phyloP scores from a whole-genome alignment of 2,888 invertebrate species.

The Drosophila anomalata region DNA sequence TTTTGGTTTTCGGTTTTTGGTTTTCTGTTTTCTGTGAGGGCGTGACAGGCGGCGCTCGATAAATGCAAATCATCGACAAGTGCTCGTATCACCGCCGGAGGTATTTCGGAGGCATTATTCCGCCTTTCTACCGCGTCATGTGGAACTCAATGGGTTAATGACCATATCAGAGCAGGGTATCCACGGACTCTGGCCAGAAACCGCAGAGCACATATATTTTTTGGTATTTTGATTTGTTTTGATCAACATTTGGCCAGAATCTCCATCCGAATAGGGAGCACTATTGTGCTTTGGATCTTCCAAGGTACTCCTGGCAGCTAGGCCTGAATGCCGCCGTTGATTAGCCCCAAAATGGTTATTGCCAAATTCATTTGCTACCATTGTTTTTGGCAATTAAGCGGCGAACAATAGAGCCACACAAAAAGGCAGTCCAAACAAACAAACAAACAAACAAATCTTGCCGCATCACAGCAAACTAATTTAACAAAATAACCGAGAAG shows the following conservation, averaged over 20 bases:
- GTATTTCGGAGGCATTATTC: constrained; percentile 1
- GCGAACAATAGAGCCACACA: constrained; percentile 30
- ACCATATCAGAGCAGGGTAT: not conserved
- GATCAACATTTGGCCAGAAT: not conserved
- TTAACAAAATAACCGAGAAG: constrained; percentile 29
- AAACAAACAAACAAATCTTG: constrained; percentile 48
- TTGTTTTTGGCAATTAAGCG: constrained; percentile 56
- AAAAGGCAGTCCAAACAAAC: constrained; percentile 36
- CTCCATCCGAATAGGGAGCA: too few species aligned
- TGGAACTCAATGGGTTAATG: not conserved
- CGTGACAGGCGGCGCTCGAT: constrained; percentile 31
- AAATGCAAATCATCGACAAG: constrained; percentile 47
- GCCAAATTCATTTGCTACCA: constrained; percentile 42
- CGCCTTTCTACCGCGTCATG: not conserved
- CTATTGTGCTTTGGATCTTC: too few species aligned
- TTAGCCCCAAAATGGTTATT: constrained; percentile 46
- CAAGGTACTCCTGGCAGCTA: too few species aligned
- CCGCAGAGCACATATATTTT: not conserved
- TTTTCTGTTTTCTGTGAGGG: constrained; percentile 16
- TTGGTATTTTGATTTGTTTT: not conserved
- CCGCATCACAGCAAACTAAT: constrained; percentile 55
- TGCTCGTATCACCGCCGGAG: constrained; percentile 18
- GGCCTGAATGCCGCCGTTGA: constrained; percentile 44
- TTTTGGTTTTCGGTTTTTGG: too few species aligned
- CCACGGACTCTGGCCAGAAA: not conserved